phyloP scores from a whole-genome alignment of 2,113 vertebrate genomes.

The Pogonocichla stellata region DNA sequence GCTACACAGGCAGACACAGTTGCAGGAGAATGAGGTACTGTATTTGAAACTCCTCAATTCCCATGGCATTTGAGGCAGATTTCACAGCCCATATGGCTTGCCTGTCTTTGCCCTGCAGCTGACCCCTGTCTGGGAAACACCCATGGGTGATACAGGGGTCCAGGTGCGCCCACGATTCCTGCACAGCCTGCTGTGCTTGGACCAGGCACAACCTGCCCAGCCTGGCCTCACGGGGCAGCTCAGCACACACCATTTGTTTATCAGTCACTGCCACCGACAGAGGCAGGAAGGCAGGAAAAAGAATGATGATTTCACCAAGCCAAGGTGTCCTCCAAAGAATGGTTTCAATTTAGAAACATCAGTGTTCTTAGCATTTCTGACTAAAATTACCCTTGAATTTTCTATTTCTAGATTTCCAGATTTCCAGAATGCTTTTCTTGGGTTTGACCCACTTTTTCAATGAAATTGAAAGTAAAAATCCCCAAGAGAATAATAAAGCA shows the following conservation, averaged over 20 bases:
- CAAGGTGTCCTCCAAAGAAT: background rate
- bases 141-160: rapidly evolving
- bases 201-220: background rate
- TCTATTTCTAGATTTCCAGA: background rate
- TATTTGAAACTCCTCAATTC: background rate
- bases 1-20: background rate
- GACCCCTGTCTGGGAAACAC: background rate
- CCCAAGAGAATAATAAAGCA: background rate
- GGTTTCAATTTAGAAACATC: background rate
- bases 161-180: background rate
- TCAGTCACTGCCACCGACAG: background rate
- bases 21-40: background rate
- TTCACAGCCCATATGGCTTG: background rate
- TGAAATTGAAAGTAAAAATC: background rate
- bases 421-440: background rate
- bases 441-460: background rate
- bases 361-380: background rate
- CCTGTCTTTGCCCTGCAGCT: background rate
- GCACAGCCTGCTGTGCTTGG: background rate
- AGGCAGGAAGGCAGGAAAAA: background rate
- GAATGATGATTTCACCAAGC: background rate
- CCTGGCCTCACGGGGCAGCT: background rate
- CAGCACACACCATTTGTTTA: background rate
- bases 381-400: background rate
- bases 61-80: rapidly evolving